Conservation (phyloP, 2,888 invertebrate species). For the Tortricodes alternella region DNA sequence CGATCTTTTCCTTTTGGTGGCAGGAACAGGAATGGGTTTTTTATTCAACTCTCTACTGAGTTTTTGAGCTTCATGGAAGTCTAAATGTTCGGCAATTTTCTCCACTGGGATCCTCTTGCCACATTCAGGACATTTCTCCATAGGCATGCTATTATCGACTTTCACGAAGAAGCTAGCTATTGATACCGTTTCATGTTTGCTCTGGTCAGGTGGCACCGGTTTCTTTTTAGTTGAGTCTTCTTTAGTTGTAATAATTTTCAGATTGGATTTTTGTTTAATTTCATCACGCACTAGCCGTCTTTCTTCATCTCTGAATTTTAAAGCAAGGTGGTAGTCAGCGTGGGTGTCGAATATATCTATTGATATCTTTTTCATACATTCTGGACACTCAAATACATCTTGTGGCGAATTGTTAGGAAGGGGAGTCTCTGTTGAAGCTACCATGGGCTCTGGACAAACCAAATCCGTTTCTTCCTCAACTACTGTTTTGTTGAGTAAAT, state of each 20-base stretch:
- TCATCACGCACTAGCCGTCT: constrained; percentile 57
- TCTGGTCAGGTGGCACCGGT: constrained; percentile 26
- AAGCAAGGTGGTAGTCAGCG: constrained; percentile 88
- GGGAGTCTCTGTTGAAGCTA: neutral
- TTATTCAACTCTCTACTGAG: constrained; percentile 86
- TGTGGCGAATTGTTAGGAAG: constrained; percentile 1
- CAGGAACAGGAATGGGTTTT: constrained; percentile 41
- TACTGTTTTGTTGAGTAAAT: constrained; percentile 54
- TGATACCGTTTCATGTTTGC: constrained; percentile 53
- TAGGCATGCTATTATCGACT: constrained; percentile 56
- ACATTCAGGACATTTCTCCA: constrained; percentile 87
- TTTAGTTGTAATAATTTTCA: constrained; percentile 33
- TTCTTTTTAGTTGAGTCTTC: constrained; percentile 38
- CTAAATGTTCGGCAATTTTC: constrained; percentile 88
- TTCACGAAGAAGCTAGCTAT: constrained; percentile 75
- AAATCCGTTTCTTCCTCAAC: constrained; percentile 31
- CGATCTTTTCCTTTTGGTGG: constrained; percentile 65
- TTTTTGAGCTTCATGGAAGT: constrained; percentile 92
- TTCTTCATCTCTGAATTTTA: constrained; percentile 84
- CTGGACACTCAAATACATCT: constrained; percentile 77
- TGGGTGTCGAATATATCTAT: constrained; percentile 85
- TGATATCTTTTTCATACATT: constrained; percentile 85
- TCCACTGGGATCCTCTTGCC: constrained; percentile 82
- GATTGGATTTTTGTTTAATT: constrained; percentile 43
- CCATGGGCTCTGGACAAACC: constrained; percentile 3